A percentile compares a stretch with the other conserved stretches of the same genome.
Conservation (phyloP, 2,888 invertebrate species). For the Seira sanloemensis region DNA sequence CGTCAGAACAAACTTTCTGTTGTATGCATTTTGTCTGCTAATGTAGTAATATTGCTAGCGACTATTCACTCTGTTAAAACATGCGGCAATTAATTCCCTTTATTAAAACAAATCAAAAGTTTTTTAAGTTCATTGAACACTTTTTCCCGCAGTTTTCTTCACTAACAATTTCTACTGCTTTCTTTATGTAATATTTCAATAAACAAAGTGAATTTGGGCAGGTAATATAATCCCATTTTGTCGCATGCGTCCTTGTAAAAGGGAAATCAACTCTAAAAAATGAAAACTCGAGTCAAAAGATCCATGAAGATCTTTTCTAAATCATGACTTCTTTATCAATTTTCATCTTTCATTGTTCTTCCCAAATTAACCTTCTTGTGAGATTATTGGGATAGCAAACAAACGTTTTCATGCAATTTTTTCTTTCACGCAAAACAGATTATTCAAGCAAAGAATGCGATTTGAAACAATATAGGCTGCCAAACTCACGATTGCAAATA, state of each 20-base stretch:
- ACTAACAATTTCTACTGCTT: no score
- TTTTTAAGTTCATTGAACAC: no score
- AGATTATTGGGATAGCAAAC: not conserved
- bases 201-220: no score
- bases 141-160: no score
- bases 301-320: not conserved
- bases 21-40: slow-evolving; percentile 28
- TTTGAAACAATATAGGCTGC: slow-evolving; percentile 25
- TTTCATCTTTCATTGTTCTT: not conserved
- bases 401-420: not conserved
- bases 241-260: no score
- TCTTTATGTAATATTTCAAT: no score
- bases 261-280: no score
- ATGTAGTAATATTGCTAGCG: no score
- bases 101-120: no score
- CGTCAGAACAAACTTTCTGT: slow-evolving; percentile 3
- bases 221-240: no score
- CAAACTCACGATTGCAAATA: slow-evolving; percentile 46
- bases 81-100: no score
- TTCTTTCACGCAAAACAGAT: not conserved
- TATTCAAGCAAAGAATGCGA: not conserved
- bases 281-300: slow-evolving; percentile 8
- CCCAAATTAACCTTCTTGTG: not conserved
- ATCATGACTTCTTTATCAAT: not conserved
- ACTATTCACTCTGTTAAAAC: no score